phyloP scores from a whole-genome alignment of 1,140 invertebrate species.

The Drosophila lowei region DNA sequence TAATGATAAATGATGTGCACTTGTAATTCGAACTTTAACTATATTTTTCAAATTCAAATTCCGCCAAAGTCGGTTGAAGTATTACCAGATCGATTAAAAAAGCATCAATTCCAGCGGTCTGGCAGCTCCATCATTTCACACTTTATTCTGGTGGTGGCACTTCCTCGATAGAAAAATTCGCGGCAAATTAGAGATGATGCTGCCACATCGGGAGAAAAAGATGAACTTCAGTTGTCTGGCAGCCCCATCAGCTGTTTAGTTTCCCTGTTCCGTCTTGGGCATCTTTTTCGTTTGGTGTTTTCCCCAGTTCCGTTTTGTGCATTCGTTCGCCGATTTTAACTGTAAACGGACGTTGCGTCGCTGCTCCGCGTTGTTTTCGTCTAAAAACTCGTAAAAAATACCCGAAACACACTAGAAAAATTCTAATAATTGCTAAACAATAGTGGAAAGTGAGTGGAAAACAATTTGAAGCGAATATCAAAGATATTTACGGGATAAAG shows the following conservation, averaged over 20 bases:
- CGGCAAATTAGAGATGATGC: not conserved
- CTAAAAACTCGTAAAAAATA: conserved; percentile 27
- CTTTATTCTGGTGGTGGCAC: too few species aligned
- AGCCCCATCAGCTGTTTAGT: conserved; percentile 22
- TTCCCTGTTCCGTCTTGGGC: conserved; percentile 16
- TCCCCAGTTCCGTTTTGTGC: conserved; percentile 21
- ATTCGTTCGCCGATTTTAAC: conserved; percentile 28
- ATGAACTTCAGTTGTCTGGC: not conserved
- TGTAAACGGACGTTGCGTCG: conserved; percentile 22
- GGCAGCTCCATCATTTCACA: too few species aligned
- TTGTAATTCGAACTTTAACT: not conserved
- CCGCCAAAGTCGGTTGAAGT: too few species aligned
- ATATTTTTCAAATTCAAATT: too few species aligned
- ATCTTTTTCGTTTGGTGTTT: conserved; percentile 1
- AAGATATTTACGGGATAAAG: conserved; percentile 14
- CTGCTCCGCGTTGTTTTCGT: not conserved
- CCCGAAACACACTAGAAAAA: conserved; percentile 27
- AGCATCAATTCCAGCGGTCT: too few species aligned
- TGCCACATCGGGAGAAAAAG: not conserved
- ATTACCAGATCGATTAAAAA: too few species aligned
- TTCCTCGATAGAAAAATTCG: too few species aligned
- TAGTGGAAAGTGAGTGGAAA: conserved; percentile 1
- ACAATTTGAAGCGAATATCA: not conserved
- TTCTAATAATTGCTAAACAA: conserved; percentile 13
- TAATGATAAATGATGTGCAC: not conserved